phyloP scores from a whole-genome alignment of 2,113 vertebrate genomes.

The Thamnophis sirtalis region DNA sequence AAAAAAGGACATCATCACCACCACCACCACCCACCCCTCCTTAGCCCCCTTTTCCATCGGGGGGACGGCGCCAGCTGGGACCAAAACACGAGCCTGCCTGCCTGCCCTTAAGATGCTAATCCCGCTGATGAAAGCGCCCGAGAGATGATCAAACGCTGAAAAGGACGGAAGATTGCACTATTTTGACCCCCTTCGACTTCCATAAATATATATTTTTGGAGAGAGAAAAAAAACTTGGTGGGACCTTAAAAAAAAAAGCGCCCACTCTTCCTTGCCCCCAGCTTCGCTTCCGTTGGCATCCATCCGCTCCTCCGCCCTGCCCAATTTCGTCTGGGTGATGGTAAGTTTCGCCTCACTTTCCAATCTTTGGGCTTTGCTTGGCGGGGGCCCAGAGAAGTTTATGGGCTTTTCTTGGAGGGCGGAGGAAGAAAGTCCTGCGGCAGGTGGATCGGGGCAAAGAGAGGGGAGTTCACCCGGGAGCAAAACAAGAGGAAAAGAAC shows the following conservation, averaged over 20 bases:
- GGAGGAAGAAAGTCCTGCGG: not conserved
- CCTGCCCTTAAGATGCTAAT: not conserved
- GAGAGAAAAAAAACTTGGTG: not conserved
- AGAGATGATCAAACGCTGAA: not conserved
- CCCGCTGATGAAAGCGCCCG: not conserved
- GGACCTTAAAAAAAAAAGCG: not conserved
- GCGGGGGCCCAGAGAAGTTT: not conserved
- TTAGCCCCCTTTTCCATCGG: not conserved
- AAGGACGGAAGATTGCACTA: not conserved
- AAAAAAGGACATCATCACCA: not conserved
- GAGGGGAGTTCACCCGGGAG: not conserved
- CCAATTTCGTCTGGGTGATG: slow-evolving; percentile 72
- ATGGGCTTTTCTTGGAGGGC: not conserved
- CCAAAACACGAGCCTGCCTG: not conserved
- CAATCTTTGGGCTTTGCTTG: not conserved
- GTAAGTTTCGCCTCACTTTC: slow-evolving; percentile 63
- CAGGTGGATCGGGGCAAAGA: not conserved
- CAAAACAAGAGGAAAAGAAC: not conserved
- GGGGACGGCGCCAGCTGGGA: not conserved
- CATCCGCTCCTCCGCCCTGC: slow-evolving; percentile 25
- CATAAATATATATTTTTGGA: not conserved
- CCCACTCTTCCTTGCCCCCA: not conserved
- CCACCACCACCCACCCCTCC: too few relatives aligned
- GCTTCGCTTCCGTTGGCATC: slow-evolving; percentile 9
- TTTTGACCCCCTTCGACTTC: not conserved